Percentiles rank a stretch among this genome's conserved stretches.
Conservation (phyloP, 2,113 vertebrate species). For the Chaenocephalus aceratus region DNA sequence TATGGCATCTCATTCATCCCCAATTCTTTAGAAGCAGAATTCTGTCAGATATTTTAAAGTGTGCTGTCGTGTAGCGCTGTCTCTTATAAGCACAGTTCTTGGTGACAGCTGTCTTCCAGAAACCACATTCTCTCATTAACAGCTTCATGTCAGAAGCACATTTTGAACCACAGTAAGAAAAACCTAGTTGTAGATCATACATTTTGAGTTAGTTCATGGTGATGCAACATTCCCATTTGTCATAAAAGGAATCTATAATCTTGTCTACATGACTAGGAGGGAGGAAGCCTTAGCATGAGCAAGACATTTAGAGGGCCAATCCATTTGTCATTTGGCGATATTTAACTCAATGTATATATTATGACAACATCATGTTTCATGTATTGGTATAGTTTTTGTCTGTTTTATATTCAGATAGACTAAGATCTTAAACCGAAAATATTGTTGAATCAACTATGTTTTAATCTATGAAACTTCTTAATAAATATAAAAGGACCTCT, state of each 20-base stretch:
- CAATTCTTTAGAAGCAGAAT: constrained; percentile 5
- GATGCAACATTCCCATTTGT: not conserved
- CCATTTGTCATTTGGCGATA: too few relatives aligned
- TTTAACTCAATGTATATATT: not conserved
- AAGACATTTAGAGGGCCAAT: not conserved
- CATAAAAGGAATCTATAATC: not conserved
- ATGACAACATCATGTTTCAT: not conserved
- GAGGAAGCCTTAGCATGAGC: not conserved
- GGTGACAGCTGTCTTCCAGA: constrained; percentile 29
- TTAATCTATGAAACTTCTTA: not conserved
- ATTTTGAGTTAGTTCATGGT: not conserved
- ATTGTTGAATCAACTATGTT: not conserved
- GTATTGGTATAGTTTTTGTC: not conserved
- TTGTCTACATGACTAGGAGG: not conserved
- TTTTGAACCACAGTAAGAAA: not conserved
- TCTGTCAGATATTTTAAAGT: constrained; percentile 10
- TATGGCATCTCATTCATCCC: not conserved
- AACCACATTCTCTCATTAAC: constrained; percentile 26
- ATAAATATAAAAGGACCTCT: not conserved
- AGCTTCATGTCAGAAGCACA: constrained; percentile 7
- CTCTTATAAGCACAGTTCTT: not conserved
- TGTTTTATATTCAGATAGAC: not conserved
- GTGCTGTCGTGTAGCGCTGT: not conserved
- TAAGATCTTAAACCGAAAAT: not conserved
- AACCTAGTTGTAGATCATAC: not conserved